A percentile compares a stretch with the other conserved stretches of the same genome.
These are phyloP conservation scores for Tribolium madens DNA, from an alignment of 1,140 invertebrate genomes.

Conservation along the genomic window DNA sequence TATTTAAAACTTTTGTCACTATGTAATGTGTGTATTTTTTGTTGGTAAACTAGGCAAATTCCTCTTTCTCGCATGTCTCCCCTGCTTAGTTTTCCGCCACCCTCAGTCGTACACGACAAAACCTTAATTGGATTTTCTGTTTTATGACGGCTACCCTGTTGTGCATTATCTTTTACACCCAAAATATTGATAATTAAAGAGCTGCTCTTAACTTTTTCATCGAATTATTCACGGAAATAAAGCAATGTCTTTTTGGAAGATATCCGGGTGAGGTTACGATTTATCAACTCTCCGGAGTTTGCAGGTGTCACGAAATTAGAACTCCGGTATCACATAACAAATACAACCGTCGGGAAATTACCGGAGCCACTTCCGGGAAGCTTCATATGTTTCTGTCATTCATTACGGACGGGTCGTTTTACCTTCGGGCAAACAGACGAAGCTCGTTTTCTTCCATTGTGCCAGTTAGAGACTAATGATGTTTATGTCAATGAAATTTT, in stretches of 20 bases:
- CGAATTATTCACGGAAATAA: neutral
- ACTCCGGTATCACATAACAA: constrained; percentile 47
- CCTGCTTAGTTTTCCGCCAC: constrained; percentile 7
- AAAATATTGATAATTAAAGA: constrained; percentile 36
- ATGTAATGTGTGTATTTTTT: neutral
- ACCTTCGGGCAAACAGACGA: constrained; percentile 24
- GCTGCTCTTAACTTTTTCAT: neutral
- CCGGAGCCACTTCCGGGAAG: constrained; percentile 43
- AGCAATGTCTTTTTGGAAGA: neutral
- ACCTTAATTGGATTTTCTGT: constrained; percentile 54
- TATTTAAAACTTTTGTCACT: no score
- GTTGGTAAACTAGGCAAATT: neutral
- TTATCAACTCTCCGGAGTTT: constrained; percentile 39
- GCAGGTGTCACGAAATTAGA: constrained; percentile 48
- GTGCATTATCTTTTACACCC: constrained; percentile 17
- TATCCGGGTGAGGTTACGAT: constrained; percentile 1
- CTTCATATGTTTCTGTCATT: constrained; percentile 44
- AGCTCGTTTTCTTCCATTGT: constrained; percentile 23
- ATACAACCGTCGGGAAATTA: constrained; percentile 48
- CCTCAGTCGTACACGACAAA: constrained; percentile 47
- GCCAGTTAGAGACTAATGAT: constrained; percentile 20
- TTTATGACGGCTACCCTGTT: constrained; percentile 44
- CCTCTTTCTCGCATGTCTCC: neutral
- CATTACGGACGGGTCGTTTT: constrained; percentile 40
- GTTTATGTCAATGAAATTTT: constrained; percentile 34